Evolutionary conservation across 2,113 vertebrate genomes (phyloP).

Genomic region (Aphelocoma coerulescens): DNA sequence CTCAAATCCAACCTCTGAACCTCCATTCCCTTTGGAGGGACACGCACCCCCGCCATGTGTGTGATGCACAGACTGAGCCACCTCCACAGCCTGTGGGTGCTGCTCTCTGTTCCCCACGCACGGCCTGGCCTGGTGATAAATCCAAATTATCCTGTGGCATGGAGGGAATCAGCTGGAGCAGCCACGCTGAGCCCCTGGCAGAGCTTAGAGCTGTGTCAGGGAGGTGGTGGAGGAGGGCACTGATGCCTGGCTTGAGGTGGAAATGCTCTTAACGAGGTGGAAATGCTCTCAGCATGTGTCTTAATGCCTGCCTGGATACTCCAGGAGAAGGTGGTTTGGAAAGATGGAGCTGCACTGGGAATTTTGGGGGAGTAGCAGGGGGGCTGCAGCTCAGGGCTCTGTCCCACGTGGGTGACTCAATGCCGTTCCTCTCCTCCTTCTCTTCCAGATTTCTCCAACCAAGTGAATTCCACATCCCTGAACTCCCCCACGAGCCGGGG

Average conservation of each 20-base stretch:
- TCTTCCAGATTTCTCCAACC: conserved; percentile 86
- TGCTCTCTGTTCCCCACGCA: accelerated
- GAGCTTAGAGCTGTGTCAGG: neutral
- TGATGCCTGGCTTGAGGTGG: neutral
- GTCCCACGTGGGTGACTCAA: accelerated
- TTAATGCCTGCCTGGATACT: accelerated
- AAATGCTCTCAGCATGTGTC: neutral
- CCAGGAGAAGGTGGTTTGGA: neutral
- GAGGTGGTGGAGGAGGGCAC: neutral
- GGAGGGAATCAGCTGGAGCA: neutral
- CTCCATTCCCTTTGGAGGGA: neutral
- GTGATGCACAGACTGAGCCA: neutral
- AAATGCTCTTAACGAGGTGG: neutral
- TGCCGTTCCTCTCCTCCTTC: neutral
- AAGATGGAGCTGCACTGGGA: neutral
- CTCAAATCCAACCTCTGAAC: neutral
- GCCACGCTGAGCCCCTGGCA: accelerated
- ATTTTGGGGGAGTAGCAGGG: accelerated
- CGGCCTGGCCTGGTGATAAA: neutral
- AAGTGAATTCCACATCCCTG: conserved; percentile 84
- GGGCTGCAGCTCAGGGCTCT: neutral
- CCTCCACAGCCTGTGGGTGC: accelerated
- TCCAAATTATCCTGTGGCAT: accelerated
- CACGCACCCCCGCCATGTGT: accelerated
- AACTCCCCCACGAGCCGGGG: conserved; percentile 85